Evolutionary conservation across 1,140 invertebrate species (phyloP), one percentile per base, ranked within the genome.

Genomic region (Temnothorax nylanderi): DNA sequence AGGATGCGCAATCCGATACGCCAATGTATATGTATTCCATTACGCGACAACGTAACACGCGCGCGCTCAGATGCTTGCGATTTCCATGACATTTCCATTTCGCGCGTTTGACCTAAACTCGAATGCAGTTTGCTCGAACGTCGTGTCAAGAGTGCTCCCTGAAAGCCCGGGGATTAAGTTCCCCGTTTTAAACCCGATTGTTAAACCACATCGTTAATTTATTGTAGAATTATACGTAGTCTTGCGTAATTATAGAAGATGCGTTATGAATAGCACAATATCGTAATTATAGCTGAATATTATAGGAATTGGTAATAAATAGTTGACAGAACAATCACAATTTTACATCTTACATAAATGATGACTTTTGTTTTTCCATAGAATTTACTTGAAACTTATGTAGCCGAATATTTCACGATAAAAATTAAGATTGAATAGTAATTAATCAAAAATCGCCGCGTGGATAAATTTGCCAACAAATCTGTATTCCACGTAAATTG

Each of bases 61-160:
- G 32, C 44, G n/a, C 51, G n/a, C n/a, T 58, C 16, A 77, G 54
- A n/a, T n/a, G n/a, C 56, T 37, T 3, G 18, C 34, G 62, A 74
- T 89, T 76, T 51, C 56, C 87, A 74, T 60, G 75, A 62, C 75
- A 88, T 88, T 89, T 74, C 64, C 74, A 85, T 88, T 26, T 65
- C 56, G 71, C 65, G 60, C 60, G 76, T 84, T 60, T 84, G 47
- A 56, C 34, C 49, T 81, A 69, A 71, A 81, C 64, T 21, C 16
- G 34, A 81, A 71, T 56, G 64, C 77, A 65, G 60, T 65, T 81
- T 71, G n/a, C 47, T n/a, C 26, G 26, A 54, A 56, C 26, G 18
- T 65, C 78, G 37, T 41, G 76, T 41, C 34, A 47, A 34, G 32
- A 88, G 77, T 37, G 56, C 49, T 60, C 18, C 41, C 41, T 32